These are phyloP conservation scores for Suncus etruscus DNA, from an alignment of 2,113 vertebrate genomes.

Conservation along the genomic window DNA sequence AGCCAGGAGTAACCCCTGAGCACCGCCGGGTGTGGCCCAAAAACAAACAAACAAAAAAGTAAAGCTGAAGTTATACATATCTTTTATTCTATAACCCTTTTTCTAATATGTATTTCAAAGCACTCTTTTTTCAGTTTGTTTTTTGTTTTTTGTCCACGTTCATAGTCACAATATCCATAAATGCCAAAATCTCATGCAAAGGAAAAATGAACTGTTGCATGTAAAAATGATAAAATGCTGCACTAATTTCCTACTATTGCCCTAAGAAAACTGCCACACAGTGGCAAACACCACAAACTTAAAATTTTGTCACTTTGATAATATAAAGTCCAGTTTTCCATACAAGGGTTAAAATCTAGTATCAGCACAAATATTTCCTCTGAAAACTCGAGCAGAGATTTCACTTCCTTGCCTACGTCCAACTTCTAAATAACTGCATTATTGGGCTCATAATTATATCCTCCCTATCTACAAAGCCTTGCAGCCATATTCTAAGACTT, in stretches of 20 bases:
- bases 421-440: neutral
- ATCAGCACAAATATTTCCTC: constrained; percentile 17
- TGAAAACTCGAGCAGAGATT: neutral
- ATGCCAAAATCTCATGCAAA: neutral
- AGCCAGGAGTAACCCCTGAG: too few species aligned
- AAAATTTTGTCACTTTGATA: constrained; percentile 39
- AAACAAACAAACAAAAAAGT: too few species aligned
- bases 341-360: neutral
- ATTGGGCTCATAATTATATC: neutral
- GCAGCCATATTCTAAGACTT: too few species aligned
- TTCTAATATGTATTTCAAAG: neutral
- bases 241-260: constrained; percentile 18
- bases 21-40: too few species aligned
- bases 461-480: constrained; percentile 26
- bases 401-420: constrained; percentile 11
- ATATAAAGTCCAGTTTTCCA: constrained; percentile 3
- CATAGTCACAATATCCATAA: neutral
- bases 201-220: neutral
- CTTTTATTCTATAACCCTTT: neutral
- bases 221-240: neutral
- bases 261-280: constrained; percentile 3
- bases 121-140: too few species aligned
- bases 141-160: neutral
- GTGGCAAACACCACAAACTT: constrained; percentile 3
- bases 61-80: constrained; percentile 12